These are phyloP conservation scores for Saccostrea glomerata DNA, from an alignment of 1,140 invertebrate species.

Conservation along the genomic window DNA sequence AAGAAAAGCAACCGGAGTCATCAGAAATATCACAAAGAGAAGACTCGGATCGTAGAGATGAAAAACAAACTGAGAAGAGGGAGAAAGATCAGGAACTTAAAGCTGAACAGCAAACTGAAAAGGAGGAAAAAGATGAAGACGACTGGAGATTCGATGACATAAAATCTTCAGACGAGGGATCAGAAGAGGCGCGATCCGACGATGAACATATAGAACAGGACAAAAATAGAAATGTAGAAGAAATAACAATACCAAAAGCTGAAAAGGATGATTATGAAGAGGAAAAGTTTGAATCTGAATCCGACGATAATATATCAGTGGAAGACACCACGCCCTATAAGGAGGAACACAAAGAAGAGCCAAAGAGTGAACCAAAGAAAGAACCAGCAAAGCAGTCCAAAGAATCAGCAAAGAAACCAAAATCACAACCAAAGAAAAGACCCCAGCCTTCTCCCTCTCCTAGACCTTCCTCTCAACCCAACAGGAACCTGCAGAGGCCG, in stretches of 20 bases:
- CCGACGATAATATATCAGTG: conserved; percentile 6
- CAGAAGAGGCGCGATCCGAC: neutral
- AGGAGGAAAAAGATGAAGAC: conserved; percentile 18
- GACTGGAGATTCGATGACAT: neutral
- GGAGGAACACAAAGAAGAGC: neutral
- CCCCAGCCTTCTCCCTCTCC: neutral
- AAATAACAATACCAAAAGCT: neutral
- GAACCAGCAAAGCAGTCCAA: conserved; percentile 35
- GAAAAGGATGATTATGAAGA: conserved; percentile 15
- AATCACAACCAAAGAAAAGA: conserved; percentile 4
- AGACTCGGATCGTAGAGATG: neutral
- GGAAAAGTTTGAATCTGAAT: conserved; percentile 15
- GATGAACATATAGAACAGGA: neutral
- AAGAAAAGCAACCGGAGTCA: neutral
- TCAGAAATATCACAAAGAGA: neutral
- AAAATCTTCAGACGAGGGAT: neutral
- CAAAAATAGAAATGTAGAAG: neutral
- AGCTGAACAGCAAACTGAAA: neutral
- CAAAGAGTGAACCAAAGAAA: conserved; percentile 22
- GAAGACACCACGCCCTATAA: conserved; percentile 24
- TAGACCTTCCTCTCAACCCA: neutral
- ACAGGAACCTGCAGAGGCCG: conserved; percentile 16
- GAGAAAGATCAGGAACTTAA: no score
- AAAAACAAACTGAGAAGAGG: no score
- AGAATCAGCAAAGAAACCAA: neutral